Base-by-base conservation (phyloP, 2,797 vertebrate genomes). In the Chanos chanos region DNA sequence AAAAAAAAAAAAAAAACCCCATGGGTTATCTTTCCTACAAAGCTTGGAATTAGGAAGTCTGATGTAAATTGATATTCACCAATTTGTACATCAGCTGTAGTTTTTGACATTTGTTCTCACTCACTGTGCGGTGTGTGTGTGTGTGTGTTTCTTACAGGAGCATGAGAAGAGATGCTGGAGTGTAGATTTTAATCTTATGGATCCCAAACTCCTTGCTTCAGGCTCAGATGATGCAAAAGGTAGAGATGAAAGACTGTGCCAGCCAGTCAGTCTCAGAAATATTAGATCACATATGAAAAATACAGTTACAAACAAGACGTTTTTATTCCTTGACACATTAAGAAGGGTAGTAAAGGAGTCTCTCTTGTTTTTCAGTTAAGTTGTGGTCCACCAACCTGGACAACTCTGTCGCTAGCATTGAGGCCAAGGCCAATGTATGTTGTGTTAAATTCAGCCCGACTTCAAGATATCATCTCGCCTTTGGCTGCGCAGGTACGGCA, bases 211-310 rank as follows among this genome's bases (percentile, higher is more conserved):
- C 10, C 86, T 99, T 82, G 97, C 97, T 54, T 99, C 97, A 2
- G 97, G 97, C 68, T 99, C 97, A 71, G 97, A 99, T 85, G 97
- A 99, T 78, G 96, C 97, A 71, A 99, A 99, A 98, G 97, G 97
- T 98, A 87, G 15, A 30, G 4, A 12, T 28, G 22, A 10, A 10
- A 12, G 31, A 12, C 24, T 19, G 25, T 31, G 8, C 4, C n/a
- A n/a, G n/a, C n/a, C 4, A 9, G 15, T 59, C n/a, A 28, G 12
- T 13, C 30, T 45, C n/a, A 47, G 21, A 7, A 21, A 16, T 8
- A 27, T 4, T 58, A 18, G 25, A 19, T 8, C n/a, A n/a, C n/a
- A n/a, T n/a, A n/a, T n/a, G n/a, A n/a, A n/a, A n/a, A n/a, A n/a
- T n/a, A n/a, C n/a, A n/a, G n/a, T n/a, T n/a, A n/a, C n/a, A n/a